Conservation (phyloP, 2,797 vertebrate genomes). For the Gymnothorax javanicus region DNA sequence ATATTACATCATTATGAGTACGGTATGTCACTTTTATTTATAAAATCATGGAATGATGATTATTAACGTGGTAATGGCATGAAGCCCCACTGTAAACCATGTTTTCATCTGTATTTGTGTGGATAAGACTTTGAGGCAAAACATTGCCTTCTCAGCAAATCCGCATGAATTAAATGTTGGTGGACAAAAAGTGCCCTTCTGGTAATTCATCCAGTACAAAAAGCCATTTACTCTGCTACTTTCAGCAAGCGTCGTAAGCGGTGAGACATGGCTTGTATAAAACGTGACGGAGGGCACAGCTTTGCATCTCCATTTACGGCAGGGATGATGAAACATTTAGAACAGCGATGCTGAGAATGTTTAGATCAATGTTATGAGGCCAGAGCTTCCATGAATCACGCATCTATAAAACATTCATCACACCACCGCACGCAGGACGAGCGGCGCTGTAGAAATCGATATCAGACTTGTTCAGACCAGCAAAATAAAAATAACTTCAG, state of each 20-base stretch:
- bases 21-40: no score
- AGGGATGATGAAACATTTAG: slow-evolving; percentile 10
- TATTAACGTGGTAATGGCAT: neutral
- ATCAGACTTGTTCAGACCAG: neutral
- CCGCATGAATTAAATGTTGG: no score
- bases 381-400: neutral
- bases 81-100: neutral
- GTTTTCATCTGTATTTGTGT: neutral
- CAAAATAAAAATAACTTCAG: neutral
- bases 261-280: neutral
- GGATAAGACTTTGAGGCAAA: neutral
- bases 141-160: neutral
- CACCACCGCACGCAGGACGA: neutral
- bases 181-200: no score
- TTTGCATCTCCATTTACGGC: neutral
- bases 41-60: no score
- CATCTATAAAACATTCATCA: slow-evolving; percentile 12
- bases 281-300: neutral
- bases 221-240: no score
- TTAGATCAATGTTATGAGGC: slow-evolving; percentile 21
- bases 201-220: no score
- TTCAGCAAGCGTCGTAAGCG: neutral
- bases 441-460: neutral
- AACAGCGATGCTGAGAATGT: neutral
- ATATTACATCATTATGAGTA: no score